These are phyloP conservation scores for Platynereis dumerilii DNA, from an alignment of 2,888 invertebrate genomes.

Conservation along the genomic window DNA sequence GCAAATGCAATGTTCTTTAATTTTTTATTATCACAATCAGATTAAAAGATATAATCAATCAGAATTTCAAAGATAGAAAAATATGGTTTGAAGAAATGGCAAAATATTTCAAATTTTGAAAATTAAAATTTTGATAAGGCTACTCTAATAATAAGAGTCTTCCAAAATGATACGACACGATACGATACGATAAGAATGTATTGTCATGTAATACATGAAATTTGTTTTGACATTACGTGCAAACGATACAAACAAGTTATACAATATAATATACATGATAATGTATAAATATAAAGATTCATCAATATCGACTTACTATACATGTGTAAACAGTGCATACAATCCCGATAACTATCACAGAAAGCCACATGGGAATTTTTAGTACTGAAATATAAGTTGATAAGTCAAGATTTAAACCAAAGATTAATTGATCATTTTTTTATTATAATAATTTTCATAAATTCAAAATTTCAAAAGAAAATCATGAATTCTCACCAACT, in stretches of 20 bases:
- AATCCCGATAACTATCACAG: conserved; percentile 56
- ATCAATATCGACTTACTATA: conserved; percentile 55
- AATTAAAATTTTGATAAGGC: neutral
- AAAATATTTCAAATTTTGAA: neutral
- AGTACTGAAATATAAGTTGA: conserved; percentile 51
- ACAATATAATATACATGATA: too few relatives aligned
- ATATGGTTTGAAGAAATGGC: neutral
- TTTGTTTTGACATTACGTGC: too few relatives aligned
- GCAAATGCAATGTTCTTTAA: neutral
- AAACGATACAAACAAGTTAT: too few relatives aligned
- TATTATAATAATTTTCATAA: too few relatives aligned
- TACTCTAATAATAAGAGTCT: too few relatives aligned
- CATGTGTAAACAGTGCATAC: conserved; percentile 64
- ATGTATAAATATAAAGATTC: too few relatives aligned
- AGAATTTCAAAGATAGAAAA: neutral
- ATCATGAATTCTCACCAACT: conserved; percentile 61
- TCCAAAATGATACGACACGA: too few relatives aligned
- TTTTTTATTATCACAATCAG: neutral
- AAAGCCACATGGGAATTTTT: conserved; percentile 53
- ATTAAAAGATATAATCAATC: neutral
- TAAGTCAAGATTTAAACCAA: neutral
- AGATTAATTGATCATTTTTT: neutral
- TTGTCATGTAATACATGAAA: too few relatives aligned
- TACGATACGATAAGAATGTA: too few relatives aligned
- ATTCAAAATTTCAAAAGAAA: neutral